These are phyloP conservation scores for Takifugu ocellatus DNA, from an alignment of 2,797 vertebrate species.

Conservation along the genomic window DNA sequence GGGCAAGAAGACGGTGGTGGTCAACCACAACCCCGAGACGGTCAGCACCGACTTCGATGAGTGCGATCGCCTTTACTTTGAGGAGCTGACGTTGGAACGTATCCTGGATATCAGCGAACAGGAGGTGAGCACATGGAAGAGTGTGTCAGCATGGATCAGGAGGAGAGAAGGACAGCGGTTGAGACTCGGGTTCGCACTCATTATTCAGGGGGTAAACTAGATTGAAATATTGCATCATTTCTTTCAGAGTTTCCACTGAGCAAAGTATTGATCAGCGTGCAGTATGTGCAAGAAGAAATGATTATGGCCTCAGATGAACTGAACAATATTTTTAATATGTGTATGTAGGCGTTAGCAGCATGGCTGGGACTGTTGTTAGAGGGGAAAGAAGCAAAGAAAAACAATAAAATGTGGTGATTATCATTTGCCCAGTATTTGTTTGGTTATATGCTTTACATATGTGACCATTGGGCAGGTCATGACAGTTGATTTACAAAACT, in stretches of 20 bases:
- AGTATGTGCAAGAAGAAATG: too few relatives aligned
- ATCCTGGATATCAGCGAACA: slow-evolving; percentile 92
- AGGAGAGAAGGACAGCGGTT: neutral
- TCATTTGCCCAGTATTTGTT: too few relatives aligned
- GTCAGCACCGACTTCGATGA: slow-evolving; percentile 98
- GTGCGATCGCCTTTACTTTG: slow-evolving; percentile 95
- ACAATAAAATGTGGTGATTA: too few relatives aligned
- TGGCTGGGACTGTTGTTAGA: too few relatives aligned
- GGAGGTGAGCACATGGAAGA: slow-evolving; percentile 74
- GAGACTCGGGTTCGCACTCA: slow-evolving; percentile 2
- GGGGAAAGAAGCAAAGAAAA: too few relatives aligned
- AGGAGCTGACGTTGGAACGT: slow-evolving; percentile 92
- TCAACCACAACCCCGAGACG: slow-evolving; percentile 96
- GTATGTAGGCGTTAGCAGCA: too few relatives aligned
- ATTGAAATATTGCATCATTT: slow-evolving; percentile 13
- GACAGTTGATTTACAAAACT: neutral
- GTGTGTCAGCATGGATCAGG: neutral
- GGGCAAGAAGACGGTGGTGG: slow-evolving; percentile 86
- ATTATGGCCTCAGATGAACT: too few relatives aligned
- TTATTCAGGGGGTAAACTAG: slow-evolving; percentile 5
- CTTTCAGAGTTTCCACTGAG: neutral
- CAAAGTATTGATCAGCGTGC: slow-evolving; percentile 8
- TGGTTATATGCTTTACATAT: neutral
- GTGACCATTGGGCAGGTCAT: neutral
- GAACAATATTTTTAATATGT: too few relatives aligned